A percentile compares a stretch with the other conserved stretches of the same genome.
phyloP scores from a whole-genome alignment of 2,113 vertebrate species.

The Halcyon senegalensis region DNA sequence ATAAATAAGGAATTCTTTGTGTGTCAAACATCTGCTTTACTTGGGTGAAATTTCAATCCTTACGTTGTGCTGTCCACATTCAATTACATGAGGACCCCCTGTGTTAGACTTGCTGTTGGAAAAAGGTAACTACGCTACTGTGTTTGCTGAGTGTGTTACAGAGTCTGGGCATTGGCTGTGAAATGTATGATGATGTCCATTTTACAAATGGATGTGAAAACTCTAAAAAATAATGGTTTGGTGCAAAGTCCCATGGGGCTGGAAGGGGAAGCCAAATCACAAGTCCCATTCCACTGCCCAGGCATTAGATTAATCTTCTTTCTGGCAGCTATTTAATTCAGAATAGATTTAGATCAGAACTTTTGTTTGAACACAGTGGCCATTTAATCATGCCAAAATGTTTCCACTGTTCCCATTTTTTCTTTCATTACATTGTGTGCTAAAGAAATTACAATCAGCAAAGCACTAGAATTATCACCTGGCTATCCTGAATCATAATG shows the following conservation, averaged over 20 bases:
- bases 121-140: not conserved
- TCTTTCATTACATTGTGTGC: conserved; percentile 81
- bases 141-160: not conserved
- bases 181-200: not conserved
- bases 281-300: conserved; percentile 35
- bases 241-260: not conserved
- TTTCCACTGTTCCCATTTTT: conserved; percentile 75
- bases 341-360: conserved; percentile 84
- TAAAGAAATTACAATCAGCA: conserved; percentile 82
- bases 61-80: not conserved
- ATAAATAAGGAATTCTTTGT: not conserved
- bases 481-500: conserved; percentile 66
- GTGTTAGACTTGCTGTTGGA: not conserved
- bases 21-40: not conserved
- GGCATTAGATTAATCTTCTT: conserved; percentile 50
- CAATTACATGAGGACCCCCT: not conserved
- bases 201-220: conserved; percentile 3
- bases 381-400: conserved; percentile 91
- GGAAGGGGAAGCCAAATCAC: conserved; percentile 11
- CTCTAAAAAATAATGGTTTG: conserved; percentile 14
- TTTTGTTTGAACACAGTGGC: conserved; percentile 90
- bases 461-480: conserved; percentile 71
- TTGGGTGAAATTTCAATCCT: not conserved
- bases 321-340: conserved; percentile 67
- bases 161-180: not conserved